A percentile compares a stretch with the other conserved stretches of the same genome.
Evolutionary conservation across 2,888 invertebrate species (phyloP).

Genomic region (Thysanoteuthis rhombus): DNA sequence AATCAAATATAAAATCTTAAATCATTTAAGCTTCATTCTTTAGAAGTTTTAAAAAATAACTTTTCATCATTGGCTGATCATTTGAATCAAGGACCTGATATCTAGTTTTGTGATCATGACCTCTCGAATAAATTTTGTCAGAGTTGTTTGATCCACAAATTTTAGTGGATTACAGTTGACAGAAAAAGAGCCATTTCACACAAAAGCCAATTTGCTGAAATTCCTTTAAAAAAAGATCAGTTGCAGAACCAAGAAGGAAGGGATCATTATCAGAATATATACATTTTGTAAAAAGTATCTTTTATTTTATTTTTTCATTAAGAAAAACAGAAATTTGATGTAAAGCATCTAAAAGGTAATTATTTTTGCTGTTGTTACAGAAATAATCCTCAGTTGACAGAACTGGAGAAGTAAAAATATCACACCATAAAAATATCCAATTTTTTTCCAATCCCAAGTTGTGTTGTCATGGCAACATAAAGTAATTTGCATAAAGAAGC

Average conservation of each 20-base stretch:
- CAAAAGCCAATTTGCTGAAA: too few species aligned
- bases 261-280: background rate
- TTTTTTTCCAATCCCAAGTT: constrained; percentile 12
- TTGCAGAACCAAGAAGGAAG: background rate
- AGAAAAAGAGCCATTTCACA: background rate
- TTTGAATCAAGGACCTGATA: background rate
- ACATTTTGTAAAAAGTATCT: background rate
- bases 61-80: background rate
- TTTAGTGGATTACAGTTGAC: background rate
- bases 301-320: background rate
- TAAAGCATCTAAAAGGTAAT: constrained; percentile 12
- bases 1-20: background rate
- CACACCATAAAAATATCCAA: background rate
- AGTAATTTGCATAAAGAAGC: background rate
- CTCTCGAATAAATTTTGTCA: background rate
- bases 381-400: background rate
- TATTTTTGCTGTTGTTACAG: constrained; percentile 12
- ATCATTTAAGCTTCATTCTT: background rate
- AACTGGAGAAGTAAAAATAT: background rate
- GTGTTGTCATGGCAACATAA: constrained; percentile 1
- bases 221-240: background rate
- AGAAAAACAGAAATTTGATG: background rate
- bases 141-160: background rate
- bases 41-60: constrained; percentile 1
- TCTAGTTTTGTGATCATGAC: background rate